These are phyloP conservation scores for Eupeodes luniger DNA, from an alignment of 2,888 invertebrate species.

Conservation along the genomic window DNA sequence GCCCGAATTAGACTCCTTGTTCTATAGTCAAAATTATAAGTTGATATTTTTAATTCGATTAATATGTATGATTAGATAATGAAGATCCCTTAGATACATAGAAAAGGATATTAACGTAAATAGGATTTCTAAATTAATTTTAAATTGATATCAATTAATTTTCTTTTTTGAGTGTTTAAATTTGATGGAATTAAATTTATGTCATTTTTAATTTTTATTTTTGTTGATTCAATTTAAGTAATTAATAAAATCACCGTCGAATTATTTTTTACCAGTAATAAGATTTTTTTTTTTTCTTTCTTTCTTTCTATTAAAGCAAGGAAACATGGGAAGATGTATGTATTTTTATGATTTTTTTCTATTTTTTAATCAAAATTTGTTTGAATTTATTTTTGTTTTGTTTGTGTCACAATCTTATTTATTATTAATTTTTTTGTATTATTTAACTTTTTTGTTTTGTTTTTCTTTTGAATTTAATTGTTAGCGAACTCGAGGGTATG, in stretches of 20 bases:
- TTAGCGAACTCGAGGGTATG: slow-evolving; percentile 84
- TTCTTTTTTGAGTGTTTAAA: background rate
- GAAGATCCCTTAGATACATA: slow-evolving; percentile 29
- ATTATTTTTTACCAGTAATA: slow-evolving; percentile 3
- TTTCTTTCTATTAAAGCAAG: slow-evolving; percentile 1
- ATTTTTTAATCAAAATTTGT: slow-evolving; percentile 40
- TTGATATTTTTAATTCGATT: slow-evolving; percentile 1
- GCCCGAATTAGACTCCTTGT: background rate
- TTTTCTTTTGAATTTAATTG: slow-evolving; percentile 56
- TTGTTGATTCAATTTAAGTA: slow-evolving; percentile 19
- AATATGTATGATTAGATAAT: background rate
- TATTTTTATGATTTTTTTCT: slow-evolving; percentile 38
- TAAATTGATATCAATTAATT: slow-evolving; percentile 8
- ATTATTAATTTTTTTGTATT: slow-evolving; percentile 30
- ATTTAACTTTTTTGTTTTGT: slow-evolving; percentile 41
- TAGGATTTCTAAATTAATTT: background rate
- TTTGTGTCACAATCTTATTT: slow-evolving; percentile 50
- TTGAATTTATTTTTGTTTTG: slow-evolving; percentile 50
- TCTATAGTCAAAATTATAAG: background rate
- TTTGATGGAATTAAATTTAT: slow-evolving; percentile 5
- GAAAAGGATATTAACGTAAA: background rate
- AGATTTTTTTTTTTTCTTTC: slow-evolving; percentile 32
- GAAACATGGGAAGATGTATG: slow-evolving; percentile 10
- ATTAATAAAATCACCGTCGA: slow-evolving; percentile 24
- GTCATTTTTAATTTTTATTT: slow-evolving; percentile 20